Percentiles rank a stretch among this genome's conserved stretches.
These are phyloP conservation scores for Hartigia nigra DNA, from an alignment of 2,888 invertebrate genomes.

Conservation along the genomic window DNA sequence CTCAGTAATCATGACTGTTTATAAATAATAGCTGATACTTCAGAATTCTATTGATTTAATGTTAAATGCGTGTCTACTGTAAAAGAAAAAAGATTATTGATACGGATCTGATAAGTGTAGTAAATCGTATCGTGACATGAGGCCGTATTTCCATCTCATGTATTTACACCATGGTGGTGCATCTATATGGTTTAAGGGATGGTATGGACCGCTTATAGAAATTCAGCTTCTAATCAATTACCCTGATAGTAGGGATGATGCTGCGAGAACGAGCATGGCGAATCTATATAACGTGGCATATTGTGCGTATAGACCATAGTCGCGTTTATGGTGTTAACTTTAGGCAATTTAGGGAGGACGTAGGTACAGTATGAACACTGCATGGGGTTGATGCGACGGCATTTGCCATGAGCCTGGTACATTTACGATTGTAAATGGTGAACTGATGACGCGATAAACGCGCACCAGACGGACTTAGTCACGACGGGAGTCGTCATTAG, in stretches of 20 bases:
- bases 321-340: slow-evolving; percentile 4
- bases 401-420: slow-evolving; percentile 11
- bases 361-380: neutral
- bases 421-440: slow-evolving; percentile 44
- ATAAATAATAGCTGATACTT: neutral
- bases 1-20: neutral
- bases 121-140: slow-evolving; percentile 55
- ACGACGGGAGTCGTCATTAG: slow-evolving; percentile 3
- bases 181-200: neutral
- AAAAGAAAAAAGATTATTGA: neutral
- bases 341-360: neutral
- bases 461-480: slow-evolving; percentile 44
- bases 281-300: slow-evolving; percentile 42
- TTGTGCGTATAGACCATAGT: slow-evolving; percentile 25
- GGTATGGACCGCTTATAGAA: neutral
- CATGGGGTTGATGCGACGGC: neutral
- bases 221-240: neutral
- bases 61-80: neutral
- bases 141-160: slow-evolving; percentile 44
- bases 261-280: slow-evolving; percentile 36
- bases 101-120: slow-evolving; percentile 25
- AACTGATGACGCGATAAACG: slow-evolving; percentile 44
- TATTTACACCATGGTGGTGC: slow-evolving; percentile 28
- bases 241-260: slow-evolving; percentile 33
- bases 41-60: no score